Evolutionary conservation across 2,797 vertebrate species (phyloP), one percentile per base, ranked within the genome.

Genomic region (Podargus strigoides): DNA sequence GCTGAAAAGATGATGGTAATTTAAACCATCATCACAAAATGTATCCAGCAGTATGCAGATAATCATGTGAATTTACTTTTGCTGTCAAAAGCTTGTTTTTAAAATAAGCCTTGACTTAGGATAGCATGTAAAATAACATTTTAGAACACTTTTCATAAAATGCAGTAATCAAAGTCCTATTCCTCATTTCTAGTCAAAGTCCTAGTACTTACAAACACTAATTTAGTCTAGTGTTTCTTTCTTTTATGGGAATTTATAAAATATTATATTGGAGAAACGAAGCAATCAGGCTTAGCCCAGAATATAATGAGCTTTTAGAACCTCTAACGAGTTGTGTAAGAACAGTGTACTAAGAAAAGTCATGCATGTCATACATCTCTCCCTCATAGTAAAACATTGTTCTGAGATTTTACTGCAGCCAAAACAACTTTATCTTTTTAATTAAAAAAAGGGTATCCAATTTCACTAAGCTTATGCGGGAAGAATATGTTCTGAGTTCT

Each of bases 301-400:
- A 96, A 81, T 60, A 90, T 56, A 96, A 91, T 47, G 27, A n/a
- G 59, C 56, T 93, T 91, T 93, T 74, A 94, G 91, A 78, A 69
- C 63, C 69, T 86, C 69, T 96, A 96, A 93, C 64, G 74, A 94
- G 66, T 74, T 90, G 70, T 67, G 67, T 70, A 81, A 92, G 82
- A 94, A 89, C 85, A 66, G 66, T 0, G 19, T 36, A 63, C 77
- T 88, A 46, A 60, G 64, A 78, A 88, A 91, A 93, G 34, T 47
- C 63, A 73, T 79, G 91, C 91, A 97, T 96, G 96, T 94, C 94
- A 92, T 85, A 93, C 67, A 86, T 95, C 94, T 93, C 87, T 90
- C 91, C 92, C 87, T 96, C 94, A 85, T 93, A 95, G 91, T 95
- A 96, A 95, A 96, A 93, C 67, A 79, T 46, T 89, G 42, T 64